Evolutionary conservation across 2,797 vertebrate species (phyloP).

Genomic region (Cyclopterus lumpus): DNA sequence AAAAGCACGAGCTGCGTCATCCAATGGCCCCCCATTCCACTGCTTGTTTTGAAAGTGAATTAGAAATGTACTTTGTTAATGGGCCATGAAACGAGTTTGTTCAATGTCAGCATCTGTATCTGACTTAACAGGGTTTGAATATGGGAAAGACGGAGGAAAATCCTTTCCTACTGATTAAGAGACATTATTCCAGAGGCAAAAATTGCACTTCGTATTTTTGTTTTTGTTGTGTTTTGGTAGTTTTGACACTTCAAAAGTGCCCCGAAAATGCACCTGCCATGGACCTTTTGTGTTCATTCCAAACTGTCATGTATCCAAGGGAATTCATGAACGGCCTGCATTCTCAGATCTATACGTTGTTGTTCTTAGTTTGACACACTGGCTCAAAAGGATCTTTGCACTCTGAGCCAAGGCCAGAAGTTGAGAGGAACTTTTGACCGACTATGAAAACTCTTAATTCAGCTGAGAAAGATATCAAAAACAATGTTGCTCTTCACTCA

Average conservation of each 20-base stretch:
- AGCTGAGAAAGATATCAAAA: not conserved
- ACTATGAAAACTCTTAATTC: not conserved
- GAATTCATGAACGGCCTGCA: not conserved
- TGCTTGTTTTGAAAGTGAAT: constrained; percentile 73
- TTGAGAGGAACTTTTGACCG: constrained; percentile 1
- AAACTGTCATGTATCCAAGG: constrained; percentile 4
- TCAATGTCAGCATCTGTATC: constrained; percentile 67
- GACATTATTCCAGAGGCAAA: not conserved
- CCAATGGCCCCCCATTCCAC: constrained; percentile 55
- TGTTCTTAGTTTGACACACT: not conserved
- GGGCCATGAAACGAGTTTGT: constrained; percentile 55
- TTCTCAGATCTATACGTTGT: not conserved
- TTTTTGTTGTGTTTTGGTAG: constrained; percentile 10
- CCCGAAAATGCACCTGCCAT: not conserved
- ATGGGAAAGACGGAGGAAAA: constrained; percentile 5
- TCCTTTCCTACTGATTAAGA: constrained; percentile 1
- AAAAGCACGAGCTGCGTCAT: constrained; percentile 50
- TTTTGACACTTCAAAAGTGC: constrained; percentile 1
- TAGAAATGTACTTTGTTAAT: constrained; percentile 68
- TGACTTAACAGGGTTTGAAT: constrained; percentile 58
- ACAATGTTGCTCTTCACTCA: not conserved
- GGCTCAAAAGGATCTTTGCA: not conserved
- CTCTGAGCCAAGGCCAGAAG: constrained; percentile 1
- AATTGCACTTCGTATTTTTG: not conserved
- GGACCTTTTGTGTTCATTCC: not conserved